Evolutionary conservation across 2,888 invertebrate species (phyloP), one percentile per base, ranked within the genome.

Genomic region (Chalcosyrphus nemorum): DNA sequence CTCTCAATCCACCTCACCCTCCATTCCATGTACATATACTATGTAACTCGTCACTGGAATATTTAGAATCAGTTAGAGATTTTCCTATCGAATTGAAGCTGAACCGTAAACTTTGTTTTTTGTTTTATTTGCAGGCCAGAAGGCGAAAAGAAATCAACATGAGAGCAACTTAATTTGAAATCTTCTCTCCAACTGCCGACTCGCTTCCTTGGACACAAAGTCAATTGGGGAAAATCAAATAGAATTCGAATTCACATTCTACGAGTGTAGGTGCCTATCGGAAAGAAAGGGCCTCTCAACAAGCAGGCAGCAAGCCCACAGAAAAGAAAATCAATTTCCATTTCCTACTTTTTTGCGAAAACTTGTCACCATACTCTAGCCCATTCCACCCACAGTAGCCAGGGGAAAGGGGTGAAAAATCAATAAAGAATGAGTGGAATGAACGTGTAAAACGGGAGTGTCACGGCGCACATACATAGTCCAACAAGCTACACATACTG

Each of bases 401-500:
- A 21, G 45, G 54, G 74, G 74, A 80, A 84, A 74, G 84, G n/a
- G 84, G 74, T 74, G 68, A 54, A 84, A 84, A 80, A 84, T 84
- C 84, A 80, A 84, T 84, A 84, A 75, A 66, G 74, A 75, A 84
- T 84, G 84, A 80, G 80, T 84, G 80, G 74, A 74, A 75, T 84
- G 80, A 65, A 80, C 80, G 80, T 84, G 74, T 84, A 84, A 84
- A 80, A 80, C 80, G 84, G 84, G 80, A 84, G 80, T 84, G 84
- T 80, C 80, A 84, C 70, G 45, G 80, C 74, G 29, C 65, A 59
- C 65, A 70, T 45, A 76, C 9, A 68, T 17, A 59, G 35, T 29
- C 35, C 52, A 52, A 59, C 50, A 32, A 70, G 27, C 50, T 27
- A 15, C 35, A 56, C 54, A 41, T 19, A 15, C 35, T 27, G 4